Evolutionary conservation across 2,888 invertebrate species (phyloP).

Genomic region (Philonicus albiceps): DNA sequence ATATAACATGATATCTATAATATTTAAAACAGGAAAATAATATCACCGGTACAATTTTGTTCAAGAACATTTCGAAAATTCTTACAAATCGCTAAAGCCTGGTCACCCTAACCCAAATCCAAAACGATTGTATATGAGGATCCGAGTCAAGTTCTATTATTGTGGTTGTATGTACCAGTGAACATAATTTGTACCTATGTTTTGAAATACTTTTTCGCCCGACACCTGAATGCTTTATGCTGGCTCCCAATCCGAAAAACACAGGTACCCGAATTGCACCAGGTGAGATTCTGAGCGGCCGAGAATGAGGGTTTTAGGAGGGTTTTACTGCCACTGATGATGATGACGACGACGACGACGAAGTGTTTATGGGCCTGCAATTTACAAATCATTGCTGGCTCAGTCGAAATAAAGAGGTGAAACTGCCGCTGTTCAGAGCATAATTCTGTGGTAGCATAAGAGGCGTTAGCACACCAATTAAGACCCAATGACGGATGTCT

Average conservation of each 20-base stretch:
- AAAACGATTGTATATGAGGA: background rate
- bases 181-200: background rate
- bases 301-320: background rate
- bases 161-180: background rate
- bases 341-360: background rate
- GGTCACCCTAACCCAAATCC: background rate
- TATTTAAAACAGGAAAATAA: too few species aligned
- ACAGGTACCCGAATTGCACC: background rate
- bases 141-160: slow-evolving; percentile 18
- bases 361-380: slow-evolving; percentile 29
- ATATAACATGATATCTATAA: too few species aligned
- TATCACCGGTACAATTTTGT: too few species aligned
- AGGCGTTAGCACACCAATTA: slow-evolving; percentile 37
- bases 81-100: background rate
- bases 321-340: slow-evolving; percentile 14
- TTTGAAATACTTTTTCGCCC: background rate
- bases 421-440: background rate
- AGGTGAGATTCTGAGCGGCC: background rate
- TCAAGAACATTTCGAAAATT: too few species aligned
- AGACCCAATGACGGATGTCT: slow-evolving; percentile 36
- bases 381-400: slow-evolving; percentile 36
- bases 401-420: slow-evolving; percentile 17
- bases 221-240: slow-evolving; percentile 29
- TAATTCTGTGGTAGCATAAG: slow-evolving; percentile 20
- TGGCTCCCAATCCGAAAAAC: background rate